These are phyloP conservation scores for Takifugu ocellatus DNA, from an alignment of 2,797 vertebrate species.

Conservation along the genomic window DNA sequence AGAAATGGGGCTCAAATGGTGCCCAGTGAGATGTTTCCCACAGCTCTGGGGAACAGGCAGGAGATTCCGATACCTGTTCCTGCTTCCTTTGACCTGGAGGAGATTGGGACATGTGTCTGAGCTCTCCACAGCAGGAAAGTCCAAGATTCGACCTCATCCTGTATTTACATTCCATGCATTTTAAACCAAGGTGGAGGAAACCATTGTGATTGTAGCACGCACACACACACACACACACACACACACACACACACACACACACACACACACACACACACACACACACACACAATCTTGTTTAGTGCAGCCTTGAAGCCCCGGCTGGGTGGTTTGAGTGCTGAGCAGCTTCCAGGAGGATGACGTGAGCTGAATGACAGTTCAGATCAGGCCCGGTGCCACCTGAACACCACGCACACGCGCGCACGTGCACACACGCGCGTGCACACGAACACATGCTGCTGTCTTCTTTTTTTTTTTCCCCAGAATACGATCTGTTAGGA, in stretches of 20 bases:
- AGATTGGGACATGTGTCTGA: background rate
- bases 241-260: background rate
- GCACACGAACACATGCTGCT: background rate
- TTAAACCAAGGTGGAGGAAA: too few species aligned
- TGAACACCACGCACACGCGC: slow-evolving; percentile 50
- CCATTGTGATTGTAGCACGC: too few species aligned
- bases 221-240: background rate
- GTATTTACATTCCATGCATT: too few species aligned
- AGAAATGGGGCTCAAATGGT: slow-evolving; percentile 33
- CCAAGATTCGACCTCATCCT: background rate
- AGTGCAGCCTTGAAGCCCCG: slow-evolving; percentile 56
- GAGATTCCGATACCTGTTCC: slow-evolving; percentile 29
- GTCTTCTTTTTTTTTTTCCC: slow-evolving; percentile 7
- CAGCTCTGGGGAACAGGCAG: too few species aligned
- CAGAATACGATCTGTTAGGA: slow-evolving; percentile 37
- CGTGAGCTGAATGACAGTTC: slow-evolving; percentile 65
- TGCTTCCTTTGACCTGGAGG: slow-evolving; percentile 38
- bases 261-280: slow-evolving; percentile 1
- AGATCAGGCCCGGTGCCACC: slow-evolving; percentile 60
- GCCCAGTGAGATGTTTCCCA: slow-evolving; percentile 48
- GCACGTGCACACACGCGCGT: slow-evolving; percentile 22
- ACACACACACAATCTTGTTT: slow-evolving; percentile 56
- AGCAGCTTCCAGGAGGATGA: slow-evolving; percentile 56
- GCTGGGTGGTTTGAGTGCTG: slow-evolving; percentile 64
- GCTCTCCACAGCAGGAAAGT: slow-evolving; percentile 14